Evolutionary conservation across 2,113 vertebrate genomes (phyloP), one percentile per base, ranked within the genome.

Genomic region (Heterotilapia buettikoferi): DNA sequence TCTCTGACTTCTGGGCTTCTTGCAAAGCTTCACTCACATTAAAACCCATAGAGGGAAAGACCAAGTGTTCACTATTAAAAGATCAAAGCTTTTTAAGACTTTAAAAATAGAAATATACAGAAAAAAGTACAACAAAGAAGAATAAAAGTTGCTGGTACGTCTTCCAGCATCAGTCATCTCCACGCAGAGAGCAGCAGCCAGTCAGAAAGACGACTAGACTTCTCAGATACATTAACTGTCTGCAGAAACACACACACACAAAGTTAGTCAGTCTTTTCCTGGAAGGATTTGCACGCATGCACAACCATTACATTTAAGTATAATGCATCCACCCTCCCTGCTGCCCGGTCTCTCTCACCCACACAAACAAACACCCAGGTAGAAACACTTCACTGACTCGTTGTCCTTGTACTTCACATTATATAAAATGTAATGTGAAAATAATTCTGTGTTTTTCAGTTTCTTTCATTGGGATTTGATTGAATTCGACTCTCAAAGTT

Each of bases 151-250:
- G 73, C 73, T 47, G 40, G 40, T 29, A 29, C 4, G 1, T 47
- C 9, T 47, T 76, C 6, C 26, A 52, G 73, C 45, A 31, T 82
- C 89, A 47, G 43, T 33, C 29, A 54, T 84, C 84, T 89, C 89
- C 68, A 13, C 1, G 86, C 26, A 31, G 45, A 78, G 61, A 57
- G 82, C 80, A 73, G 88, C 12, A 89, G 84, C 82, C 83, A 92
- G 85, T 90, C 92, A 85, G 84, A 87, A 83, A 82, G 89, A 88
- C 29, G 61, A 47, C 88, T 71, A 88, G 82, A 81, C 50, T 29
- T 54, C 87, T 88, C 31, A 47, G 80, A 88, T 84, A 88, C 92
- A 92, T 92, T 89, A 91, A 83, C 89, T 86, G 78, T 90, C 89
- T 92, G 82, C 89, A 90, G 84, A 31, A 76, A 87, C 84, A 88